A percentile compares a stretch with the other conserved stretches of the same genome.
Conservation (phyloP, 2,797 vertebrate species). For the Harpagifer antarcticus region DNA sequence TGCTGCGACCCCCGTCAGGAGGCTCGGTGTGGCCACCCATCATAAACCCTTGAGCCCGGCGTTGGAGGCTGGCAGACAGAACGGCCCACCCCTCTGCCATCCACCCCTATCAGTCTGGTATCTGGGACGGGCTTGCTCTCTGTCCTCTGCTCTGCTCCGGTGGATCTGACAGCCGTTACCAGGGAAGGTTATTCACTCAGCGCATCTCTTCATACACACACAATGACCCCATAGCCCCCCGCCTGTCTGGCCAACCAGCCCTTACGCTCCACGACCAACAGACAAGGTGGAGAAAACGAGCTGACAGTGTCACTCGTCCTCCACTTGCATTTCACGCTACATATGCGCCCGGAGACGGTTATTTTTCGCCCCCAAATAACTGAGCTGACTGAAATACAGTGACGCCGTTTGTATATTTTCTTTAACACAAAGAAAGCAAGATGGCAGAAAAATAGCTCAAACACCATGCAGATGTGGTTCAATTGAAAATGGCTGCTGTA, state of each 20-base stretch:
- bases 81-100: slow-evolving; percentile 45
- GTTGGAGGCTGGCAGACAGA: slow-evolving; percentile 58
- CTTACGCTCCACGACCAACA: slow-evolving; percentile 60
- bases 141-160: slow-evolving; percentile 74
- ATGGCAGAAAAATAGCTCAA: slow-evolving; percentile 75
- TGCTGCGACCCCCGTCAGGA: slow-evolving; percentile 79
- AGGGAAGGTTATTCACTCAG: slow-evolving; percentile 77
- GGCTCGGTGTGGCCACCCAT: slow-evolving; percentile 85
- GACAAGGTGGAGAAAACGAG: slow-evolving; percentile 81
- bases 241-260: slow-evolving; percentile 71
- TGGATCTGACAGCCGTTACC: slow-evolving; percentile 84
- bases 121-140: slow-evolving; percentile 65
- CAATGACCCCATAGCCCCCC: slow-evolving; percentile 76
- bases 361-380: slow-evolving; percentile 51
- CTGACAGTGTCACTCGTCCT: slow-evolving; percentile 80
- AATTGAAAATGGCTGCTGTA: slow-evolving; percentile 73
- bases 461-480: slow-evolving; percentile 55
- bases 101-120: slow-evolving; percentile 59
- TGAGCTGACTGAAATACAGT: slow-evolving; percentile 64
- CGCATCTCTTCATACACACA: slow-evolving; percentile 71
- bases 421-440: slow-evolving; percentile 43
- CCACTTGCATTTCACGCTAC: slow-evolving; percentile 81
- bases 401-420: slow-evolving; percentile 49
- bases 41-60: slow-evolving; percentile 71
- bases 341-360: slow-evolving; percentile 14